Evolutionary conservation across 2,113 vertebrate genomes (phyloP), one percentile per base, ranked within the genome.

Genomic region (Riparia riparia): DNA sequence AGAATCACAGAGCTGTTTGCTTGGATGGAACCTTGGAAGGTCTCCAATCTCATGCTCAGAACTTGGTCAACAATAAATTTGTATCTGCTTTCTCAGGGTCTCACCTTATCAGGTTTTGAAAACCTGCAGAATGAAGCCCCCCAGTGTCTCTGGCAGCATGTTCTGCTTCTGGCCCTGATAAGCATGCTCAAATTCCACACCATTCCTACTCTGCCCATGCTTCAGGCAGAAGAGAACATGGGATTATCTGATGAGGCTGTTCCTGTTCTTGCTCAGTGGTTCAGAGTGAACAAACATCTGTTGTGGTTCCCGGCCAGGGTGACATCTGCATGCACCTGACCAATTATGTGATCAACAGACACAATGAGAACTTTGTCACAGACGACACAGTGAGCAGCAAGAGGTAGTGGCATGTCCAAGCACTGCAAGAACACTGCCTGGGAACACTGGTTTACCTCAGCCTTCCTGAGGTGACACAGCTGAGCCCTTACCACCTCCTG

Each of bases 291-390:
- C n/a, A n/a, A n/a, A n/a, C n/a, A n/a, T n/a, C n/a, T n/a, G n/a
- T n/a, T n/a, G n/a, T n/a, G n/a, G n/a, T n/a, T n/a, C n/a, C n/a
- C n/a, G n/a, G n/a, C n/a, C n/a, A n/a, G n/a, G n/a, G n/a, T n/a
- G n/a, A n/a, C n/a, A n/a, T n/a, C n/a, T n/a, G n/a, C n/a, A n/a
- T n/a, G n/a, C n/a, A n/a, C n/a, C n/a, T n/a, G n/a, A n/a, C n/a
- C n/a, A n/a, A n/a, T n/a, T n/a, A n/a, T n/a, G n/a, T n/a, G 4
- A 98, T 98, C 98, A 98, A 98, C 96, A 98, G 97, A 74, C 97
- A 29, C 39, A 98, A 94, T 6, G 95, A 98, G 66, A 98, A 98
- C 61, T 98, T 98, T 22, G 9, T 98, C 73, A 93, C 82, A 39
- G 98, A 98, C 2, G 97, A 97, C 44, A 90, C 21, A 4, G 50